Evolutionary conservation across 2,888 invertebrate species (phyloP), one percentile per base, ranked within the genome.

Genomic region (Cerastoderma edule): DNA sequence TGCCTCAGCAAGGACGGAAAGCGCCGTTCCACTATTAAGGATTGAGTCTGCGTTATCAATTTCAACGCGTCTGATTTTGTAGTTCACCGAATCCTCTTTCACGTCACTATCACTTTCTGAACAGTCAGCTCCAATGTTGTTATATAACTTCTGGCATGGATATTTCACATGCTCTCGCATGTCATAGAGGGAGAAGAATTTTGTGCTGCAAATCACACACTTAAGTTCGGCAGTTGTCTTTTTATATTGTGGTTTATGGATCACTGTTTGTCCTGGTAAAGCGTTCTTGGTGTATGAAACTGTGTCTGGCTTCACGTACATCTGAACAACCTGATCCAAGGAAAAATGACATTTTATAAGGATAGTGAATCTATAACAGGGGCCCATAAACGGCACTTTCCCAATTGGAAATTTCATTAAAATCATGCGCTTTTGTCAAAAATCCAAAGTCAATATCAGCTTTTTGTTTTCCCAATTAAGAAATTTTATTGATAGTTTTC

Each of bases 81-180:
- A 70, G 53, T 44, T 75, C 10, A 70, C 67, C 4, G 70, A 44
- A 35, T 50, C 60, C 13, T 35, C 54, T 50, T 70, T 54, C 16
- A 24, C 60, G 35, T 73, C 65, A 32, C 72, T 68, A 22, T 74
- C 72, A 56, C 50, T 74, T 5, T 71, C 60, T 46, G 76, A 44
- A 33, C 39, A 73, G 5, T 67, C 67, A 16, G 67, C 30, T 28
- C n/a, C 39, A 35, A 57, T 33, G 2, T 64, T 63, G 8, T 60
- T 48, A 33, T 67, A 67, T 22, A 70, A 64, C 71, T 67, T 81
- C 50, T 82, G 87, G 65, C 88, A 89, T 28, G 88, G 87, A 46
- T 83, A 78, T 71, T 85, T 87, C 10, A 89, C 88, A 83, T 89
- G 88, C 19, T 83, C 82, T 39, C 85, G 78, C 87, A 89, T 89